Percentiles rank a stretch among this genome's conserved stretches.
These are phyloP conservation scores for Huso huso DNA, from an alignment of 2,797 vertebrate genomes.

Conservation along the genomic window DNA sequence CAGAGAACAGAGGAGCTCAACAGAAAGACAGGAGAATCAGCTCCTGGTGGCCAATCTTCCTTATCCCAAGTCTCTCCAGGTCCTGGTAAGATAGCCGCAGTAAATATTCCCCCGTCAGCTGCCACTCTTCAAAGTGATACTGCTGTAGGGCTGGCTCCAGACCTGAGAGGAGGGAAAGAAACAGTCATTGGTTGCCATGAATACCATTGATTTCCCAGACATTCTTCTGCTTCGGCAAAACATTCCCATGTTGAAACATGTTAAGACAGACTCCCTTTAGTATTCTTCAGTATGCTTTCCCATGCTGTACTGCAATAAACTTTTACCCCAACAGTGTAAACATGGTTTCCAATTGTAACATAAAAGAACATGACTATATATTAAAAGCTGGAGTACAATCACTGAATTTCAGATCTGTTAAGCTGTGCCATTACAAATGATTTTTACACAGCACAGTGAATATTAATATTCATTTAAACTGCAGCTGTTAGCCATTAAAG, in stretches of 20 bases:
- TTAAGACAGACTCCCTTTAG: not conserved
- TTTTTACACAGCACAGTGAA: too few relatives aligned
- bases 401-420: too few relatives aligned
- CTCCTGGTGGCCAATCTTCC: conserved; percentile 84
- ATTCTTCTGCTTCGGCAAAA: not conserved
- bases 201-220: not conserved
- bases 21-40: too few relatives aligned
- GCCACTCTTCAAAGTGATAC: conserved; percentile 73
- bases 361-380: too few relatives aligned
- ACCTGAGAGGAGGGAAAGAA: conserved; percentile 50
- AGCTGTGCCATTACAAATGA: too few relatives aligned
- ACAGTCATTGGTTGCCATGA: not conserved
- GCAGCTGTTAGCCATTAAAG: too few relatives aligned
- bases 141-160: conserved; percentile 67
- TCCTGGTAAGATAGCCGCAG: conserved; percentile 62
- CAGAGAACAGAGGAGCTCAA: conserved; percentile 81
- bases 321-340: too few relatives aligned
- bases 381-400: too few relatives aligned
- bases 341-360: too few relatives aligned
- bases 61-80: conserved; percentile 68
- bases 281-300: too few relatives aligned
- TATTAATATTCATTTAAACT: too few relatives aligned
- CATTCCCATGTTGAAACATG: not conserved
- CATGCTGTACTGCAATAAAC: too few relatives aligned
- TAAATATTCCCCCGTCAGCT: conserved; percentile 65